Percentiles rank a stretch among this genome's conserved stretches.
Evolutionary conservation across 2,113 vertebrate genomes (phyloP).

Genomic region (Mandrillus leucophaeus): DNA sequence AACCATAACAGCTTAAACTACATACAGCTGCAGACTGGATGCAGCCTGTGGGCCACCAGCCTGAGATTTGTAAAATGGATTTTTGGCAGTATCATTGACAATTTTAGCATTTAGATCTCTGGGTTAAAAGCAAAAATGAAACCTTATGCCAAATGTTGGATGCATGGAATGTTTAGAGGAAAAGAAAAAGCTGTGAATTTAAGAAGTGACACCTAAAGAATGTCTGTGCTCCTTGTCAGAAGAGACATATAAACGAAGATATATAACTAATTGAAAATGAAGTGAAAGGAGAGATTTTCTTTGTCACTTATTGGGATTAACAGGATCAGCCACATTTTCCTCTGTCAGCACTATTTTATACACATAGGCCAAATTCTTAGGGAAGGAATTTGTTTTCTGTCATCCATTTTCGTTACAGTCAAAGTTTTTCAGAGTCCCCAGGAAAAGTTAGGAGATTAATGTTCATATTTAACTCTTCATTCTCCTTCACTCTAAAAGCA

Average conservation of each 20-base stretch:
- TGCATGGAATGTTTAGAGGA: slow-evolving; percentile 19
- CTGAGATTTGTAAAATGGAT: neutral
- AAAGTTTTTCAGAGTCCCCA: neutral
- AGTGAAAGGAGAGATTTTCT: neutral
- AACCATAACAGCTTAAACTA: neutral
- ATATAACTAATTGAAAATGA: neutral
- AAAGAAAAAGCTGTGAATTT: neutral
- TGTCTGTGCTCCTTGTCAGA: neutral
- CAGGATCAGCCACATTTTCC: neutral
- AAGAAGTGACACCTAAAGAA: neutral
- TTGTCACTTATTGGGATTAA: neutral
- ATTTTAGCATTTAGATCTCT: neutral
- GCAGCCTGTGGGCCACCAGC: neutral
- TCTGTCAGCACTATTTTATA: slow-evolving; percentile 10
- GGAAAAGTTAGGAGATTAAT: neutral
- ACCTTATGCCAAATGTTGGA: neutral
- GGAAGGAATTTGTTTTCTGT: neutral
- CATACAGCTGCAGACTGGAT: neutral
- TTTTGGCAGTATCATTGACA: neutral
- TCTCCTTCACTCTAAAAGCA: neutral
- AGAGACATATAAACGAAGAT: neutral
- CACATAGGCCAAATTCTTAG: neutral
- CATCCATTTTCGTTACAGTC: neutral
- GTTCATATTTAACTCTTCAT: neutral
- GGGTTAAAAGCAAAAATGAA: neutral